phyloP scores from a whole-genome alignment of 2,113 vertebrate genomes.

The Crypturellus undulatus region DNA sequence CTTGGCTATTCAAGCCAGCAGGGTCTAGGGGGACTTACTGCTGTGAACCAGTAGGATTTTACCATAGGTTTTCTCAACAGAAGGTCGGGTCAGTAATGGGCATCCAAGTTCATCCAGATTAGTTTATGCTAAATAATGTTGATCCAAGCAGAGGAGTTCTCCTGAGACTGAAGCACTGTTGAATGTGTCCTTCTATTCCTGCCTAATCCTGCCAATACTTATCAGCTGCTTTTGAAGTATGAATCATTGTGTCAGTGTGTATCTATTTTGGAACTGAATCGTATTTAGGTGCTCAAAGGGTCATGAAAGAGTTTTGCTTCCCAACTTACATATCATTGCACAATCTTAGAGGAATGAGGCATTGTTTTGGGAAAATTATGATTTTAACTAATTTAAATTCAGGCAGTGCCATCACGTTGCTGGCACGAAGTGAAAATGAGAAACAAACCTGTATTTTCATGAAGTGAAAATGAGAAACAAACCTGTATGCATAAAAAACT shows the following conservation, averaged over 20 bases:
- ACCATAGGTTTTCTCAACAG: neutral
- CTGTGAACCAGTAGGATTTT: neutral
- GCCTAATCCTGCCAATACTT: neutral
- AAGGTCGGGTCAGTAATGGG: neutral
- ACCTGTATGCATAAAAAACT: neutral
- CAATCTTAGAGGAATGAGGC: neutral
- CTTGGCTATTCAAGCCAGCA: neutral
- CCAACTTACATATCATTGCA: neutral
- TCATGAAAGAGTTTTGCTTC: neutral
- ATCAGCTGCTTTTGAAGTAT: neutral
- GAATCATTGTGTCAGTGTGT: neutral
- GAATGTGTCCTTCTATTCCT: neutral
- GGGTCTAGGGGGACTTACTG: neutral
- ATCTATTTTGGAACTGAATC: neutral
- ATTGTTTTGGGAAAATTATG: neutral
- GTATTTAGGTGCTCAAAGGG: too few relatives aligned
- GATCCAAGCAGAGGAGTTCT: neutral
- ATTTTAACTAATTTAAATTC: neutral
- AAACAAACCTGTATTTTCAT: neutral
- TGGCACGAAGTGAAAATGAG: neutral
- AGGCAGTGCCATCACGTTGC: neutral
- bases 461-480: too few relatives aligned
- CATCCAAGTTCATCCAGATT: neutral
- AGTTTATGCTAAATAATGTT: neutral
- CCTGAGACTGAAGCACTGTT: neutral